Evolutionary conservation across 2,888 invertebrate genomes (phyloP), one percentile per base, ranked within the genome.

Genomic region (Drosophila subsilvestris): DNA sequence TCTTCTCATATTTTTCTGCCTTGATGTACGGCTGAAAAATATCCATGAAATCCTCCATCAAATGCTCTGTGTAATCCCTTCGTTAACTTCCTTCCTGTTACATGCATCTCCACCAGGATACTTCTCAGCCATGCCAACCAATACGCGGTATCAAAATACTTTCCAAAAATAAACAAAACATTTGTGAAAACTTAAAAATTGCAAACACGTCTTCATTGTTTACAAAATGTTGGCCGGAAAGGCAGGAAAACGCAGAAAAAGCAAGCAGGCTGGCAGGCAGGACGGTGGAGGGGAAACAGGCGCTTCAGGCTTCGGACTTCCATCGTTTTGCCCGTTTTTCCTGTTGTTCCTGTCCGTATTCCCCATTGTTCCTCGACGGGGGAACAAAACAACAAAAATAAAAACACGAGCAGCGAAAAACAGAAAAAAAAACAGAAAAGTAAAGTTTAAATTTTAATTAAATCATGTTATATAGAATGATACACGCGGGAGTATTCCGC

Each of bases 141-240:
- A 14, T 14, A 14, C 37, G 37, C 37, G 37, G 37, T 37, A 37
- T 37, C 37, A 65, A 51, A 42, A 48, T 42, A 62, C 62, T 57
- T 17, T 57, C 37, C n/a, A 49, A 9, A 32, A 27, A 37, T 18
- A 58, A 51, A 55, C 70, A 74, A 71, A 84, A 81, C 84, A 82
- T 81, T 84, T 80, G 84, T 78, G 71, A 78, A 80, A 79, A 81
- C 77, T 86, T 88, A 86, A 87, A 88, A 85, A 88, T 88, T 86
- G 84, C 79, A 76, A 85, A 88, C 88, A 88, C 88, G 88, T 88
- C 86, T 86, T 80, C 76, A 79, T 84, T 88, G 84, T 87, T 88
- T 86, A 86, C 85, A 79, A 86, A 86, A 86, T 82, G 83, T 79
- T 75, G 83, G 83, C 79, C 77, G 85, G 86, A 84, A 37, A 37